These are phyloP conservation scores for Eumeta japonica DNA, from an alignment of 1,140 invertebrate species.

Conservation along the genomic window DNA sequence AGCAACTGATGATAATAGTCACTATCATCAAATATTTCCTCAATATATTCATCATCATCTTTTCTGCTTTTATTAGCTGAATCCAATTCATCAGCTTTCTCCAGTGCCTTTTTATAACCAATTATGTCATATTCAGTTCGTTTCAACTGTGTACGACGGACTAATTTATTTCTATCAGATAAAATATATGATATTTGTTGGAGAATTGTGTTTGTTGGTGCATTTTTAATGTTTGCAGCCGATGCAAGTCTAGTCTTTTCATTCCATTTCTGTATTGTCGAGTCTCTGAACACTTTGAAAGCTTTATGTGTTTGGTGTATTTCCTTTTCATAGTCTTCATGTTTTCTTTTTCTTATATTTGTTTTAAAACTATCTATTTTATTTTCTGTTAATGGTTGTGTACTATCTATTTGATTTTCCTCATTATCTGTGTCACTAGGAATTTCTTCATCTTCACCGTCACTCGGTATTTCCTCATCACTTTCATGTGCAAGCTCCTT, in stretches of 20 bases:
- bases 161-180: constrained; percentile 71
- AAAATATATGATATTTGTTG: constrained; percentile 87
- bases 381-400: constrained; percentile 8
- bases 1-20: constrained; percentile 96
- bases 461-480: constrained; percentile 63
- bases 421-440: constrained; percentile 37
- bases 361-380: constrained; percentile 9
- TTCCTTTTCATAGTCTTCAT: constrained; percentile 63
- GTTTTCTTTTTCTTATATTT: constrained; percentile 60
- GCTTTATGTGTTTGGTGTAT: constrained; percentile 64
- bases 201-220: constrained; percentile 71
- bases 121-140: constrained; percentile 73
- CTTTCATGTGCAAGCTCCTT: constrained; percentile 34
- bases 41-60: constrained; percentile 66
- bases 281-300: constrained; percentile 73
- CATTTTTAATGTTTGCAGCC: constrained; percentile 62
- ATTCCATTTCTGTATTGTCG: constrained; percentile 87
- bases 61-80: constrained; percentile 38
- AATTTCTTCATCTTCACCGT: constrained; percentile 54
- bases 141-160: constrained; percentile 79
- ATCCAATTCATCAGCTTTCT: constrained; percentile 28
- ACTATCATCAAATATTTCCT: constrained; percentile 93
- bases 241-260: constrained; percentile 78
- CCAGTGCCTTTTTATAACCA: constrained; percentile 57
- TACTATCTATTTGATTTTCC: constrained; percentile 19